Conservation (phyloP, 2,113 vertebrate genomes). For the Pogonocichla stellata region DNA sequence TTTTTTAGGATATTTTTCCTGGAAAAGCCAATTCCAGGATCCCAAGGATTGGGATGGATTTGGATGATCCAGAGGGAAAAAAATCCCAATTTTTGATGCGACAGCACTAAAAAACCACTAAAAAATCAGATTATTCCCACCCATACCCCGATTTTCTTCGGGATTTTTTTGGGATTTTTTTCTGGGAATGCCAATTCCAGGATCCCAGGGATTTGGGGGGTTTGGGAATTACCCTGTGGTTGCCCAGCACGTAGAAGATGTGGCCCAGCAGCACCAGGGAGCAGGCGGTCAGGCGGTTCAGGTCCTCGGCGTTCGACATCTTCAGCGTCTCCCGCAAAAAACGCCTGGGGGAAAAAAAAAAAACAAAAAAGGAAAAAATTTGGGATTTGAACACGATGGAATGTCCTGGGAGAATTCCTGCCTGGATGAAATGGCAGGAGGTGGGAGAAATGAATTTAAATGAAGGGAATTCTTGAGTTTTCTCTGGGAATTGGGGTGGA, state of each 20-base stretch:
- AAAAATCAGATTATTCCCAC: fast-evolving
- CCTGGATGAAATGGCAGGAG: neutral
- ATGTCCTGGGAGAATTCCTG: neutral
- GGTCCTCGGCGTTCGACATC: slow-evolving; percentile 97
- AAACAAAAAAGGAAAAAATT: neutral
- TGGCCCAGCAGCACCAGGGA: slow-evolving; percentile 96
- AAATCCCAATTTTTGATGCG: too few species aligned
- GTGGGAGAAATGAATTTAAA: neutral
- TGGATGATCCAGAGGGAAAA: too few species aligned
- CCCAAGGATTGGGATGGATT: too few species aligned
- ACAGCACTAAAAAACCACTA: too few species aligned
- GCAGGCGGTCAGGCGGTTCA: slow-evolving; percentile 95
- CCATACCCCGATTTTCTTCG: fast-evolving
- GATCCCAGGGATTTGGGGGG: neutral
- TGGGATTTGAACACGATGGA: too few species aligned
- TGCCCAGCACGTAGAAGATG: slow-evolving; percentile 97
- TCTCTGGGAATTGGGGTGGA: neutral
- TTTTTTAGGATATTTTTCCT: too few species aligned
- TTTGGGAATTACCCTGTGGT: slow-evolving; percentile 81
- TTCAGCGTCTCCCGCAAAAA: slow-evolving; percentile 97
- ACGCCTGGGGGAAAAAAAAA: slow-evolving; percentile 68
- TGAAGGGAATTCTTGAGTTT: neutral
- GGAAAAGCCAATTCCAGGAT: too few species aligned
- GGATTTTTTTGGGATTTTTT: neutral
- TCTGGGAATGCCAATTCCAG: fast-evolving